Base-by-base conservation (phyloP, 1,140 invertebrate species). In the Hydropsyche tenuis region DNA sequence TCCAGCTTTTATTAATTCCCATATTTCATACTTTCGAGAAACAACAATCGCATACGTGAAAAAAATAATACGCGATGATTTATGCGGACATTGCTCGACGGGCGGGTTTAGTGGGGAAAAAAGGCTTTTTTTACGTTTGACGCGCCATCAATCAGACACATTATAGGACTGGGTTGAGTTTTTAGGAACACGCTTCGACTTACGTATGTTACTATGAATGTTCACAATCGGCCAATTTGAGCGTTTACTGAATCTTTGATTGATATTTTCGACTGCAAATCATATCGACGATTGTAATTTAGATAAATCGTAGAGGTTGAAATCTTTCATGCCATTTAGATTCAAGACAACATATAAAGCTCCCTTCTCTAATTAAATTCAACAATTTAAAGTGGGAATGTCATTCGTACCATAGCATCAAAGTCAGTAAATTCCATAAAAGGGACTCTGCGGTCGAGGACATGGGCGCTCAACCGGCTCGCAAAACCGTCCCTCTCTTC, bases 21-120 rank as follows among this genome's bases (percentile, higher is more conserved):
- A 60, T 60, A 60, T 60, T 60, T 60, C 56, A 60, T 60, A 60
- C 16, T 53, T 53, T 53, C 56, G 56, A 60, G 56, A 14, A 60
- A 60, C 56, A 27, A 60, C 23, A 27, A 27, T 60, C 56, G 22
- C 22, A 16, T 12, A 48, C 14, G 14, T n/a, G 25, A 53, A 53
- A 53, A 53, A 53, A 20, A 53, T 20, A 20, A 53, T 53, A 11
- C 18, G 2, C 56, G 56, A 53, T 60, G 56, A 60, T 60, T 60
- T 60, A 60, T 60, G 56, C 22, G 30, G 30, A 37, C 30, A 37
- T 37, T 37, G 30, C 30, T 37, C 30, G 30, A 37, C 30, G 30
- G 30, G 9, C 30, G 30, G 30, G 9, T 37, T 37, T 37, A 3
- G 30, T 18, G 48, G 48, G 56, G 23, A 23, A 60, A 18, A 22